Evolutionary conservation across 2,888 invertebrate species (phyloP), one percentile per base, ranked within the genome.

Genomic region (Sicus ferrugineus): DNA sequence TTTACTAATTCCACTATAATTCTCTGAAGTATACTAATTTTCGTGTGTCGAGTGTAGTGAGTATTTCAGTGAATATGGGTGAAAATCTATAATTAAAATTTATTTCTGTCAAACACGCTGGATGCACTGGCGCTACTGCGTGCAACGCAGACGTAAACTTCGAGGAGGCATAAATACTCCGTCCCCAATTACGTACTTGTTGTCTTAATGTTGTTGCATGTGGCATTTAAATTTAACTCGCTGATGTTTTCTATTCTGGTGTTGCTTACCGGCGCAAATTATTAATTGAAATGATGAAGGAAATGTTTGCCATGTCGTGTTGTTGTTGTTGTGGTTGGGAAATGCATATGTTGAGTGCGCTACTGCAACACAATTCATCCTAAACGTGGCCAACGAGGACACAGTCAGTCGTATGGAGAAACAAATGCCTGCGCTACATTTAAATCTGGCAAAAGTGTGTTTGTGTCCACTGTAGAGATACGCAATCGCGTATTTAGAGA

Each of bases 71-170:
- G 23, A 64, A 64, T 52, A 52, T 46, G 56, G 46, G 31, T 62
- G 42, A 62, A n/a, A 19, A 19, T 68, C 61, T 68, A 65, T 52
- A 71, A 68, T 64, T 75, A 72, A 73, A 76, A 76, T 77, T 77
- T 78, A 73, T 79, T 5, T 34, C 11, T 34, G 79, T 79, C 80
- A 79, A 80, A 80, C 78, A 77, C n/a, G 11, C 6, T 34, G 34
- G 5, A 34, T 75, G 69, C 73, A 72, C 73, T 73, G 74, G 71
- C 75, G 31, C 6, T 23, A 28, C 11, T 58, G 38, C 19, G 34
- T 11, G 59, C 21, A 38, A 6, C 21, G 23, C 11, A 42, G 42
- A 42, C 42, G 42, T 42, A 34, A 34, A 34, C 34, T 5, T 34
- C 5, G 11, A 34, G 5, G 5, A 11, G 11, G 34, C 11, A 34